These are phyloP conservation scores for Drymonia ruficornis DNA, from an alignment of 2,888 invertebrate genomes.

Conservation along the genomic window DNA sequence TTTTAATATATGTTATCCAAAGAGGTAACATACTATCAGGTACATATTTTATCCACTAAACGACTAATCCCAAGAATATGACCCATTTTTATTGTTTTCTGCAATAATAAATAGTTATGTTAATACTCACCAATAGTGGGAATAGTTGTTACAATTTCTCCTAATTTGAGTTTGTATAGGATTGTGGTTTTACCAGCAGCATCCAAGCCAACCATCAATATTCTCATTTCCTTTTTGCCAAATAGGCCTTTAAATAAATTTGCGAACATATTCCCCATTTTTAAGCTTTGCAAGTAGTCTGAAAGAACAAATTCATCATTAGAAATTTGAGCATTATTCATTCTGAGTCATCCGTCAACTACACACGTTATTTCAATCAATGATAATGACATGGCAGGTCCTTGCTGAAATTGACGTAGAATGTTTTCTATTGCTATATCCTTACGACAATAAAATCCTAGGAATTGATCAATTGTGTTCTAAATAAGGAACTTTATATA, in stretches of 20 bases:
- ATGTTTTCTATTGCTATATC: slow-evolving; percentile 31
- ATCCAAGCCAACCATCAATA: slow-evolving; percentile 99
- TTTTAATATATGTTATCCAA: no score
- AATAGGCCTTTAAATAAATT: slow-evolving; percentile 99
- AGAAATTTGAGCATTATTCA: slow-evolving; percentile 50
- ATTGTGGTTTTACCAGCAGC: slow-evolving; percentile 99
- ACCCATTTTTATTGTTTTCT: neutral
- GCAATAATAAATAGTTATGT: slow-evolving; percentile 4
- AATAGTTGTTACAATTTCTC: slow-evolving; percentile 99
- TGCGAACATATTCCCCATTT: slow-evolving; percentile 99
- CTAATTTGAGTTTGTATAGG: slow-evolving; percentile 99
- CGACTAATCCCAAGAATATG: no score
- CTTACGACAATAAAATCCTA: slow-evolving; percentile 8
- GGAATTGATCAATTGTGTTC: neutral
- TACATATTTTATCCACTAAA: no score
- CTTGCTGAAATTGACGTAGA: slow-evolving; percentile 51
- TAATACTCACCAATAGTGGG: slow-evolving; percentile 97
- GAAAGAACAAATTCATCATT: slow-evolving; percentile 62
- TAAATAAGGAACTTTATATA: neutral
- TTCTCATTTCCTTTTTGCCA: slow-evolving; percentile 99
- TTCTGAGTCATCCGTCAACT: slow-evolving; percentile 77
- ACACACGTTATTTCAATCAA: slow-evolving; percentile 77
- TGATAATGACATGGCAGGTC: slow-evolving; percentile 83
- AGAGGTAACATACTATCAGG: no score
- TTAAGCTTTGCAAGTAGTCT: slow-evolving; percentile 84